A percentile compares a stretch with the other conserved stretches of the same genome.
Evolutionary conservation across 2,888 invertebrate species (phyloP).

Genomic region (Ephialtes manifestator): DNA sequence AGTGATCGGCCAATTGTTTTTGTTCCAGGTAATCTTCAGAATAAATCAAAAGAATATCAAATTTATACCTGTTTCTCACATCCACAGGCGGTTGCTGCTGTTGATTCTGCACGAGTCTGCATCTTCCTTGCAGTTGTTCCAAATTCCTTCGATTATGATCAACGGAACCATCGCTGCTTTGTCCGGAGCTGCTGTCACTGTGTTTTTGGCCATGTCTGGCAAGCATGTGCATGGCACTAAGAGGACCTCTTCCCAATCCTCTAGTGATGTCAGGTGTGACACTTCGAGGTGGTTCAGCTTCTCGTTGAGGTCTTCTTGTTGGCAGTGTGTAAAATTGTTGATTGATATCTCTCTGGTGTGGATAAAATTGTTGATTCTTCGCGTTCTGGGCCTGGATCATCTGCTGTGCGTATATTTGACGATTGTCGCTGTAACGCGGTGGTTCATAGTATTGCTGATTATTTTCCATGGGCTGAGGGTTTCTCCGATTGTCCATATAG

Average conservation of each 20-base stretch:
- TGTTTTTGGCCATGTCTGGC: constrained; percentile 79
- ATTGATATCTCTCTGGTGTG: constrained; percentile 49
- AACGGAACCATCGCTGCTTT: constrained; percentile 70
- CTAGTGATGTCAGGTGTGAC: constrained; percentile 87
- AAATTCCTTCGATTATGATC: constrained; percentile 72
- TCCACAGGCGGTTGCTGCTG: constrained; percentile 76
- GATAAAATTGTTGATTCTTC: constrained; percentile 75
- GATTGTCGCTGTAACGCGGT: constrained; percentile 65
- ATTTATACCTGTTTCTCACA: constrained; percentile 80
- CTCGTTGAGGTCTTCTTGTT: constrained; percentile 85
- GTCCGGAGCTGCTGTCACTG: constrained; percentile 61
- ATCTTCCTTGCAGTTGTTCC: constrained; percentile 72
- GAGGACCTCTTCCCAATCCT: constrained; percentile 82
- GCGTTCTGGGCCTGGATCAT: constrained; percentile 74
- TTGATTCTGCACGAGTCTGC: constrained; percentile 72
- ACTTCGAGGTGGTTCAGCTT: constrained; percentile 85
- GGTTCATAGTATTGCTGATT: constrained; percentile 62
- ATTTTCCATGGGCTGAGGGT: constrained; percentile 57
- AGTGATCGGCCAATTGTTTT: neutral
- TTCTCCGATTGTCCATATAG: constrained; percentile 50
- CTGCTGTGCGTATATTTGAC: constrained; percentile 58
- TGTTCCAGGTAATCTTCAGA: neutral
- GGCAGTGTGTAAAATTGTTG: constrained; percentile 86
- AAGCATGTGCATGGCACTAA: constrained; percentile 81
- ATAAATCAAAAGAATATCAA: neutral